Base-by-base conservation (phyloP, 2,888 invertebrate species). In the Tineola bisselliella region DNA sequence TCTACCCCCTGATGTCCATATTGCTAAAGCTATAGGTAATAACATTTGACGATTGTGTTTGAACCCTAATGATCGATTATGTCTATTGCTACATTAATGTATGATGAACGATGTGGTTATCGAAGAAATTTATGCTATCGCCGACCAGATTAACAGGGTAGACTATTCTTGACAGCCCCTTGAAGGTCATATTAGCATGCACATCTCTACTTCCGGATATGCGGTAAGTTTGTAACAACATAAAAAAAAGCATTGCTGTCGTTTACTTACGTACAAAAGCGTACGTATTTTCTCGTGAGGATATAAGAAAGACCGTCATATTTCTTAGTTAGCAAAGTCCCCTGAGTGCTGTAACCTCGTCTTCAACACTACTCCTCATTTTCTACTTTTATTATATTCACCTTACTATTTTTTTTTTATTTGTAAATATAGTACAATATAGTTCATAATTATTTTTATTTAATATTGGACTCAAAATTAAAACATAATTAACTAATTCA, bases 281-380 rank as follows among this genome's bases (percentile, higher is more conserved):
- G 82, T n/a, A 81, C 84, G 84, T 86, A 83, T 84, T 84, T 86
- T 79, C 84, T 86, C 84, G 84, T 86, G 83, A 84, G 81, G 81
- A 78, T 73, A 81, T 77, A 76, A 82, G 79, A 79, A 84, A 81
- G 79, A 80, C 82, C 77, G 72, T 79, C 80, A 84, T 87, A 86
- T 83, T 74, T 87, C 78, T 84, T 75, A 70, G 81, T 86, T 84
- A 87, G 79, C 69, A 70, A 68, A 74, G 77, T 81, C 84, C 84
- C 83, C 68, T 69, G 84, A 71, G 84, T 79, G 80, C 79, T 81
- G 82, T 86, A 84, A 84, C 83, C 81, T 83, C 82, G 83, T 81
- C 84, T 83, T 86, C 81, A 83, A 79, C 82, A 84, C 84, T 79
- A 84, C 81, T 84, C 82, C 84, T 84, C 81, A 84, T 86, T 86